A percentile compares a stretch with the other conserved stretches of the same genome.
phyloP scores from a whole-genome alignment of 2,113 vertebrate genomes.

The Ammodytes dubius region DNA sequence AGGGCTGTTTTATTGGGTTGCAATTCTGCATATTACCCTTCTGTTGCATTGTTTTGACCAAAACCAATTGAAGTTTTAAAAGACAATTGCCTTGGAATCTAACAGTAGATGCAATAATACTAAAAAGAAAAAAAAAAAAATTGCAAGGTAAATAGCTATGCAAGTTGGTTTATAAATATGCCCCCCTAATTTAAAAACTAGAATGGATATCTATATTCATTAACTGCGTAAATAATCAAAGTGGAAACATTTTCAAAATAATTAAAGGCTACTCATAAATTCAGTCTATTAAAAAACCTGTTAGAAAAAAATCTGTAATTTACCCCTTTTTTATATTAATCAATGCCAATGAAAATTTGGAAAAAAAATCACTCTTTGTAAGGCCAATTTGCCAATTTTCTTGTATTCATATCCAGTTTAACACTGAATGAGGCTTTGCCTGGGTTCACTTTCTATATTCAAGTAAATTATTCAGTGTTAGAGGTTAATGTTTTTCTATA shows the following conservation, averaged over 20 bases:
- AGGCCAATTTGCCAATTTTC: background rate
- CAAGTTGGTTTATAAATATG: slow-evolving; percentile 32
- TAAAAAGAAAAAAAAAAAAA: slow-evolving; percentile 14
- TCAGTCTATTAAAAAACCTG: background rate
- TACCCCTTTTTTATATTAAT: background rate
- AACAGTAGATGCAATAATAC: slow-evolving; percentile 25
- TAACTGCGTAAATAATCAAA: background rate
- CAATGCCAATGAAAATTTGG: background rate
- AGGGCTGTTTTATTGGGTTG: slow-evolving; percentile 2
- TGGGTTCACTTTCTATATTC: background rate
- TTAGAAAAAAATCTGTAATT: background rate
- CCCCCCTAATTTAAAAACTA: background rate
- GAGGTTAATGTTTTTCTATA: background rate
- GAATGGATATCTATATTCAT: background rate
- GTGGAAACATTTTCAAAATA: background rate
- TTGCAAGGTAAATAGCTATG: slow-evolving; percentile 54
- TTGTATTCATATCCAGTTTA: background rate
- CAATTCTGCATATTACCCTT: background rate
- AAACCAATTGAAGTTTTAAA: background rate
- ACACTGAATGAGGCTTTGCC: background rate
- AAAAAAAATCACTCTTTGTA: background rate
- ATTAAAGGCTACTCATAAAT: background rate
- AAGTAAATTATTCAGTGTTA: background rate
- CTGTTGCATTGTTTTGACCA: background rate
- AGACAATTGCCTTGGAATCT: background rate